Evolutionary conservation across 2,888 invertebrate genomes (phyloP), one percentile per base, ranked within the genome.

Genomic region (Cremastinae sp.): DNA sequence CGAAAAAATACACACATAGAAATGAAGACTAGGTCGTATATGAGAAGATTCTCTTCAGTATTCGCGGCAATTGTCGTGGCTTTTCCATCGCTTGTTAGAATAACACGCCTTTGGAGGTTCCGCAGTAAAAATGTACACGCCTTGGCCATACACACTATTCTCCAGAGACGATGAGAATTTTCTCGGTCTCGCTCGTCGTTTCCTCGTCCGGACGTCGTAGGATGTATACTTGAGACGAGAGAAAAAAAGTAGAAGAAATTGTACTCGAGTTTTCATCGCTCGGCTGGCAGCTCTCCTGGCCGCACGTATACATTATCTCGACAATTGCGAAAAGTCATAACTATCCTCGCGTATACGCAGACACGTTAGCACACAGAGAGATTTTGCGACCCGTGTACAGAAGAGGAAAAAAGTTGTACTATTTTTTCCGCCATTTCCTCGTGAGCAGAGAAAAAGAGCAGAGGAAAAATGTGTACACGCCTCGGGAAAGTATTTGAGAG

Each of bases 21-120:
- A 53, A 16, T 56, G 41, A 39, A 49, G 58, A 77, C 70, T 28
- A 58, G 45, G 5, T 28, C 65, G 49, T 41, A 49, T 61, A 22
- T 22, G 53, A 20, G 41, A 1, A 41, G 39, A 22, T 41, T 28
- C 12, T 16, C 53, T 28, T 22, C 16, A 16, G 47, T 2, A 37
- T 37, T 56, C 66, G 14, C 12, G 56, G 14, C 8, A 64, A 72
- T 55, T 64, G 65, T 47, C 51, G 71, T 43, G 73, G 45, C 28
- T 28, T 70, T 71, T 78, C 61, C 70, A 78, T 75, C 70, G 81
- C 85, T 85, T 79, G 84, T 85, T 85, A 83, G 80, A 76, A 47
- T 43, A 77, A 72, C 56, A 61, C 72, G 79, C 78, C 80, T 76
- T 78, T 1, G n/a, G 76, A 78, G 80, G 79, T 66, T 78, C 56